These are phyloP conservation scores for Cheilosia vernalis DNA, from an alignment of 2,888 invertebrate species.

Conservation along the genomic window DNA sequence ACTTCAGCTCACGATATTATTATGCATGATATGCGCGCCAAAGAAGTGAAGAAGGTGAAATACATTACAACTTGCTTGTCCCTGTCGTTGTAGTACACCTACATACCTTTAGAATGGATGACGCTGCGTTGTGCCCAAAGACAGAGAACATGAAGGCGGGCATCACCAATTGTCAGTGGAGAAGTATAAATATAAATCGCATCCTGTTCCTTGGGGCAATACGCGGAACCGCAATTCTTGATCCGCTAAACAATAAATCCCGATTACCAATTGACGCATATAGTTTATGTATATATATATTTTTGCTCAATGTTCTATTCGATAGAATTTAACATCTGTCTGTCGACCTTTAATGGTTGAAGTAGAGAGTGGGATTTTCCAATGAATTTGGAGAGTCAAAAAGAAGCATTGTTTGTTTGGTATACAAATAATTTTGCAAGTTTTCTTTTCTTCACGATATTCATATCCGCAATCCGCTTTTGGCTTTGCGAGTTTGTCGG, in stretches of 20 bases:
- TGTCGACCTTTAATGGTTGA: constrained; percentile 26
- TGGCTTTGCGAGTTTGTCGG: constrained; percentile 16
- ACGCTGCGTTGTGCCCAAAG: constrained; percentile 29
- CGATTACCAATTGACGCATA: constrained; percentile 39
- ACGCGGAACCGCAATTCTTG: constrained; percentile 24
- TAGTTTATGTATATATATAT: background rate
- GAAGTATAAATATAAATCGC: constrained; percentile 24
- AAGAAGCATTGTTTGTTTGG: background rate
- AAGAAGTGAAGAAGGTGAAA: constrained; percentile 31
- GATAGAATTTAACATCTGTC: constrained; percentile 10
- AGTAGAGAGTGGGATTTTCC: constrained; percentile 34
- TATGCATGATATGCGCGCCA: constrained; percentile 27
- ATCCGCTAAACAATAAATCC: constrained; percentile 35
- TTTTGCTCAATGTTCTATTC: background rate
- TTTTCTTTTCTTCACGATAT: constrained; percentile 14
- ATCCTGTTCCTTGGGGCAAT: constrained; percentile 61
- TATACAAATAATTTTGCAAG: constrained; percentile 1
- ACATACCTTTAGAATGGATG: constrained; percentile 33
- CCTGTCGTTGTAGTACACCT: constrained; percentile 1
- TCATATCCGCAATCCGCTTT: constrained; percentile 25
- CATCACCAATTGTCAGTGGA: constrained; percentile 42
- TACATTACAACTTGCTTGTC: background rate
- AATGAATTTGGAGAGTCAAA: background rate
- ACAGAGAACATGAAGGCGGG: constrained; percentile 37
- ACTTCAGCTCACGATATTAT: constrained; percentile 61